phyloP scores from a whole-genome alignment of 2,888 invertebrate species.

The Orgyia antiqua region DNA sequence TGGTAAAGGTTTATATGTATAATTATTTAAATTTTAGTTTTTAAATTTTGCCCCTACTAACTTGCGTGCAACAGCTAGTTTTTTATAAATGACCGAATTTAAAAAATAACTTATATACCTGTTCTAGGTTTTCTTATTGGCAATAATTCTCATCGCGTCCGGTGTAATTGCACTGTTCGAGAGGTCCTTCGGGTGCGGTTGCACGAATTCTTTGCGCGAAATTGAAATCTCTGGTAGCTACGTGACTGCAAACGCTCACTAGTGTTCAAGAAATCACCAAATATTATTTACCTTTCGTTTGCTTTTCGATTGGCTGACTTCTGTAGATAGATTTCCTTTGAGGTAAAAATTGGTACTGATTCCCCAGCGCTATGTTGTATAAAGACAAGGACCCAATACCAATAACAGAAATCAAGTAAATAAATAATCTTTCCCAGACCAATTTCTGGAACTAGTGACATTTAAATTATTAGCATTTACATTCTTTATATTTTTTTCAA shows the following conservation, averaged over 20 bases:
- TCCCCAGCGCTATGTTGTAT: conserved; percentile 43
- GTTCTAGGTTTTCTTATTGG: too few relatives aligned
- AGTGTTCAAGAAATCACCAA: conserved; percentile 53
- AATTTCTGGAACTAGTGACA: too few relatives aligned
- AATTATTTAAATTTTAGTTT: too few relatives aligned
- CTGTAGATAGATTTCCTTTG: conserved; percentile 50
- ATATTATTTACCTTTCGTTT: conserved; percentile 60
- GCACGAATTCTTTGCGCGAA: conserved; percentile 45
- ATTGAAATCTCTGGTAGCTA: conserved; percentile 64
- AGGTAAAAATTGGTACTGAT: conserved; percentile 60
- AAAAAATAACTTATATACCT: background rate
- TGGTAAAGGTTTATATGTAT: too few relatives aligned
- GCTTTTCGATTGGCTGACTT: conserved; percentile 45
- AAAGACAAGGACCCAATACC: conserved; percentile 6
- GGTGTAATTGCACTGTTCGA: conserved; percentile 37
- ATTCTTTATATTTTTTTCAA: too few relatives aligned
- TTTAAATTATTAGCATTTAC: too few relatives aligned
- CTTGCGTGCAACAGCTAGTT: too few relatives aligned
- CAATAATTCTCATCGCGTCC: conserved; percentile 30
- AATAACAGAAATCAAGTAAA: too few relatives aligned
- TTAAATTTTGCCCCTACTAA: too few relatives aligned
- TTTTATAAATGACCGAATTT: too few relatives aligned
- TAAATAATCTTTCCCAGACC: too few relatives aligned
- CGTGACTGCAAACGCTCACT: conserved; percentile 63
- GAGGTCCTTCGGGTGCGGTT: conserved; percentile 36